Evolutionary conservation across 2,797 vertebrate genomes (phyloP).

Genomic region (Platyrinchus mystaceus): DNA sequence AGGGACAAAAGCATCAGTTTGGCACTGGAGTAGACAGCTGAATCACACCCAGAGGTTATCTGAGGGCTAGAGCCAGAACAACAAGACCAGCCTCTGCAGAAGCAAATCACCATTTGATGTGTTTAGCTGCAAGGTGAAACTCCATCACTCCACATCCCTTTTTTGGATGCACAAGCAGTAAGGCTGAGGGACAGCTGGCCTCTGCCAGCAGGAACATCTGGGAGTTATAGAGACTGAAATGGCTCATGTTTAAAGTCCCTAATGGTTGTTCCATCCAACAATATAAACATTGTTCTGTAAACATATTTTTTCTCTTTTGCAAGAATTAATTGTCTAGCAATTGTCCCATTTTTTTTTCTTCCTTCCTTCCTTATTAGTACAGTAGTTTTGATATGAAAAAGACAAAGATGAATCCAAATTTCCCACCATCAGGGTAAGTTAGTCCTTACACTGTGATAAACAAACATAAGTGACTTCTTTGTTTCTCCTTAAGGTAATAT

Average conservation of each 20-base stretch:
- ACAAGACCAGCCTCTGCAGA: not conserved
- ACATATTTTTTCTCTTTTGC: constrained; percentile 32
- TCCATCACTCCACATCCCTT: not conserved
- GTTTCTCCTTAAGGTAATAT: not conserved
- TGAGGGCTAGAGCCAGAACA: not conserved
- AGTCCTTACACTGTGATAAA: not conserved
- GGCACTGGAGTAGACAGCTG: not conserved
- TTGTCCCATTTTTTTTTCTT: not conserved
- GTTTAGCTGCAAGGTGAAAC: not conserved
- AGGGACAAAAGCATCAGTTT: not conserved
- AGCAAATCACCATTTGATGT: not conserved
- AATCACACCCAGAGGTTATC: not conserved
- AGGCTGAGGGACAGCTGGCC: not conserved
- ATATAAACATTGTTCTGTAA: constrained; percentile 32
- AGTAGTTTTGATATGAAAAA: not conserved
- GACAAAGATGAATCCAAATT: not conserved
- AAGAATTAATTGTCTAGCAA: constrained; percentile 14
- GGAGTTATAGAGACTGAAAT: not conserved
- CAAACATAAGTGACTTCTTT: not conserved
- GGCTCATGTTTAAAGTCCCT: constrained; percentile 29
- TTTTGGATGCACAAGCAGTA: not conserved
- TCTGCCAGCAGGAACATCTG: constrained; percentile 27
- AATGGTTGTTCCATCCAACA: not conserved
- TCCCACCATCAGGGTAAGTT: not conserved
- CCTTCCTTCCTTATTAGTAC: not conserved